These are phyloP conservation scores for Ploceus nigricollis DNA, from an alignment of 2,113 vertebrate species.

Conservation along the genomic window DNA sequence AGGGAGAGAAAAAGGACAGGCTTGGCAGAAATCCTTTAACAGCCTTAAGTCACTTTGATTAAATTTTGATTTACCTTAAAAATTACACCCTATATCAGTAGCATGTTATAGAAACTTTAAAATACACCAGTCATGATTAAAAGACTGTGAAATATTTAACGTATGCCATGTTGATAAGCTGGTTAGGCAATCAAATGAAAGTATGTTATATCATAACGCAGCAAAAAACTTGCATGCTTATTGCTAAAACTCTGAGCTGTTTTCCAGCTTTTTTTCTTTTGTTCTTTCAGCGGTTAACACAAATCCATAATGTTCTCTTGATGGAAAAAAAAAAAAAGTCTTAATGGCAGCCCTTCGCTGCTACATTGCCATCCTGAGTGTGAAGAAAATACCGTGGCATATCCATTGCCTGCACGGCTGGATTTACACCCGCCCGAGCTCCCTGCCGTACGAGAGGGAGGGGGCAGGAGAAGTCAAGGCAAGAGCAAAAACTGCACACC, in stretches of 20 bases:
- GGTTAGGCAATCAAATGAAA: neutral
- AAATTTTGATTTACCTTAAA: neutral
- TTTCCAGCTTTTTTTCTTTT: neutral
- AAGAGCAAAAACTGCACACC: neutral
- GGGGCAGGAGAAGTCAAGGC: neutral
- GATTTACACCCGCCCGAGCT: neutral
- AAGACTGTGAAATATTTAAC: neutral
- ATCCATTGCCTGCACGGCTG: neutral
- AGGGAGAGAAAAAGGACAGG: neutral
- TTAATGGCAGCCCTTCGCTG: neutral
- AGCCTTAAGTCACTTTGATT: neutral
- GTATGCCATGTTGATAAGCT: fast-evolving
- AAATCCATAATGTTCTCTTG: fast-evolving
- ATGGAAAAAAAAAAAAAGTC: no score
- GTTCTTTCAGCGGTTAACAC: neutral
- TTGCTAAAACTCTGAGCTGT: neutral
- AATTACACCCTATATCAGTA: neutral
- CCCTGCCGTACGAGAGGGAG: neutral
- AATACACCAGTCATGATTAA: neutral
- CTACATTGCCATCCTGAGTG: neutral
- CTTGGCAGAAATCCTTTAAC: neutral
- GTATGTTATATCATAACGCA: neutral
- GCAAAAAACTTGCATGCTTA: neutral
- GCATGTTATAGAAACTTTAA: neutral
- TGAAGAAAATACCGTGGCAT: neutral